Evolutionary conservation across 2,888 invertebrate genomes (phyloP).

Genomic region (Macrosoma leucophasiata): DNA sequence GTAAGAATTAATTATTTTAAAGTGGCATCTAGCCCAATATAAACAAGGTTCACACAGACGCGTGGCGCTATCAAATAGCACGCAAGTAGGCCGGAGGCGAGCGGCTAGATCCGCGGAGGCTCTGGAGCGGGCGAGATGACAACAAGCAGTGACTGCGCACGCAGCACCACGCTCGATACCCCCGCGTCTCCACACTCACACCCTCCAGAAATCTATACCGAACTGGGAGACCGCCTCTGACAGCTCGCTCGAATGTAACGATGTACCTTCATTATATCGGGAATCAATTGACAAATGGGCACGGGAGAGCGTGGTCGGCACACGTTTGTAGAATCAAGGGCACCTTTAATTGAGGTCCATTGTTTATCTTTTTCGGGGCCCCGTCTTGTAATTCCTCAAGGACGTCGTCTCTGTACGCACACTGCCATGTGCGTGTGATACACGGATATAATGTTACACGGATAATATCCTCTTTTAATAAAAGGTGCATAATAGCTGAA

Average conservation of each 20-base stretch:
- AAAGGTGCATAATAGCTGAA: no score
- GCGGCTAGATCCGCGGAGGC: conserved; percentile 30
- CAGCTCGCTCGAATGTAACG: conserved; percentile 63
- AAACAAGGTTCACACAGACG: conserved; percentile 67
- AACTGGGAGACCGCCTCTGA: conserved; percentile 61
- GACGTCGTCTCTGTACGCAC: no score
- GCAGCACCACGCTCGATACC: conserved; percentile 44
- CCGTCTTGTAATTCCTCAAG: conserved; percentile 13
- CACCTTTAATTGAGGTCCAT: conserved; percentile 32
- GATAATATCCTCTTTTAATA: no score
- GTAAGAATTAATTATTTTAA: conserved; percentile 69
- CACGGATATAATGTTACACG: no score
- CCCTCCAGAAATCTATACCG: conserved; percentile 52
- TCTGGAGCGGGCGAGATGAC: conserved; percentile 44
- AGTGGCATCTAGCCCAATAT: conserved; percentile 67
- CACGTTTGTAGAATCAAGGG: conserved; percentile 24
- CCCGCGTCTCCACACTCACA: conserved; percentile 44
- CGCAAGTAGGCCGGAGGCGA: conserved; percentile 52
- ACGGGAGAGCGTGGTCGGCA: conserved; percentile 36
- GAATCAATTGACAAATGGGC: conserved; percentile 72
- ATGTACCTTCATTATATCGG: conserved; percentile 72
- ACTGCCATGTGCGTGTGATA: no score
- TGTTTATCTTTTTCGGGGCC: conserved; percentile 46
- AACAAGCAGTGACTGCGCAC: conserved; percentile 47
- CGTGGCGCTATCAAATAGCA: conserved; percentile 61